Evolutionary conservation across 2,888 invertebrate species (phyloP), one percentile per base, ranked within the genome.

Genomic region (Pyrgus malvae): DNA sequence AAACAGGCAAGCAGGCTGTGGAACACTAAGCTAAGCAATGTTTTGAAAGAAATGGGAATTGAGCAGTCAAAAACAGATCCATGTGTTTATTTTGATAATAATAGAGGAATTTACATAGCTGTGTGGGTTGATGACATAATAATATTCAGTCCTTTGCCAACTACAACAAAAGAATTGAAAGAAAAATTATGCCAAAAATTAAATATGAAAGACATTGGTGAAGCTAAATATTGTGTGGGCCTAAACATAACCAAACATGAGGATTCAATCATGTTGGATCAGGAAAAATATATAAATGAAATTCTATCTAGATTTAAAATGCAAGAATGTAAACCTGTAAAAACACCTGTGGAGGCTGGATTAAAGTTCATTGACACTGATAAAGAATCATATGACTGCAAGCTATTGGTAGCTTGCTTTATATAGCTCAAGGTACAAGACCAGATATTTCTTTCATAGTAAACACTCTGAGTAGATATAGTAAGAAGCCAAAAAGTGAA

Each of bases 1-100:
- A 64, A 53, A 25, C 56, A 61, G 33, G 57, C 57, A 2, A 61
- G 59, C 14, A 38, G 58, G 11, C 21, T 48, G n/a, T 62, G 58
- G 63, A 61, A 63, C 33, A 21, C 23, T 6, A 63, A 63, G 27
- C 35, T 63, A 3, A 41, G 35, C 33, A 19, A 11, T 19, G 44
- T 56, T 5, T 19, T 60, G 6, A 25, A 51, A 19, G 38, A 56
- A 11, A 29, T 59, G 25, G 61, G 54, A 19, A 42, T 55, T 35
- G 16, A 48, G 29, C 51, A 48, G 38, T 45, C 56, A n/a, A 59
- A 56, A 41, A 25, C 48, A 3, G 60, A 65, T 46, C 59, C 60
- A 23, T 60, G 60, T 56, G 17, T 64, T 8, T 62, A 62, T 21
- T 58, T 25, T 25, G 9, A 8, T 25, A 8, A 25, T 21, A 33